Evolutionary conservation across 2,888 invertebrate species (phyloP).

Genomic region (Microplitis deprimator): DNA sequence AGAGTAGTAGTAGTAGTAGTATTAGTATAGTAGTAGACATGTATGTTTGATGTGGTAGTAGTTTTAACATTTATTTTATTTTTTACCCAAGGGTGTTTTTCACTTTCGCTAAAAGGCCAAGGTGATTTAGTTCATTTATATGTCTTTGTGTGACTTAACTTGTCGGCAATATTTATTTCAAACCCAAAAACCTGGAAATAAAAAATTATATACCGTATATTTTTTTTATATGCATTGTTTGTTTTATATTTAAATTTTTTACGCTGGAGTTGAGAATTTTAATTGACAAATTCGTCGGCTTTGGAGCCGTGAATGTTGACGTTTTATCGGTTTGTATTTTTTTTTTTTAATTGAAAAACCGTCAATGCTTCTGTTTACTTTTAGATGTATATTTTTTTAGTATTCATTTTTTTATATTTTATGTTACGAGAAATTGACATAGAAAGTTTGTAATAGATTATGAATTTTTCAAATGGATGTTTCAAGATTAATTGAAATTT

Average conservation of each 20-base stretch:
- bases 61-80: not conserved
- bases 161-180: constrained; percentile 7
- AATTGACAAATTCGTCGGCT: not conserved
- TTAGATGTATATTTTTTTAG: not conserved
- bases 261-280: not conserved
- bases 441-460: not conserved
- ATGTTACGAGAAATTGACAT: not conserved
- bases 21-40: not conserved
- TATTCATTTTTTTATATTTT: not conserved
- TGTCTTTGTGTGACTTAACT: constrained; percentile 2
- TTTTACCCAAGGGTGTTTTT: constrained; percentile 10
- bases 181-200: not conserved
- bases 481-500: not conserved
- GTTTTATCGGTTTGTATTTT: not conserved
- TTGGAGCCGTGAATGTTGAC: not conserved
- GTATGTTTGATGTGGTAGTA: not conserved
- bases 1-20: not conserved
- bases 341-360: not conserved
- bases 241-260: not conserved
- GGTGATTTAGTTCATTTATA: constrained; percentile 12
- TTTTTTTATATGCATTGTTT: not conserved
- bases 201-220: not conserved
- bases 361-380: not conserved
- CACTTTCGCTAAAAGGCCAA: constrained; percentile 21
- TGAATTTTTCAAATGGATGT: not conserved